phyloP scores from a whole-genome alignment of 2,888 invertebrate genomes.

The Pristionchus exspectatus region DNA sequence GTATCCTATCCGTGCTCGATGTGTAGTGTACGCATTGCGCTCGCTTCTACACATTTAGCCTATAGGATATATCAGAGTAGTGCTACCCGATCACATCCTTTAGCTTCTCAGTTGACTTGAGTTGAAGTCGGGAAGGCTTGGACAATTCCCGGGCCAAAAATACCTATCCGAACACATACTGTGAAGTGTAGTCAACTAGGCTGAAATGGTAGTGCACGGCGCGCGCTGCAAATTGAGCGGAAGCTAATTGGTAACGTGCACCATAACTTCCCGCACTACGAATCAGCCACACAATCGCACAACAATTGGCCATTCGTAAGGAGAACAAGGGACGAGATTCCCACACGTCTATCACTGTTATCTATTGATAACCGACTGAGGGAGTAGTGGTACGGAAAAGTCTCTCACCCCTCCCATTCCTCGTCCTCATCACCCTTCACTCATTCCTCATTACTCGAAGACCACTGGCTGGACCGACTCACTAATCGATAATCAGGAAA shows the following conservation, averaged over 20 bases:
- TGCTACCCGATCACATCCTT: background rate
- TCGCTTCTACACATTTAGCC: background rate
- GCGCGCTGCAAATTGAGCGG: background rate
- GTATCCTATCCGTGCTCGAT: background rate
- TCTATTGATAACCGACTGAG: constrained; percentile 27
- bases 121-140: too few relatives aligned
- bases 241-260: constrained; percentile 25
- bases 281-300: background rate
- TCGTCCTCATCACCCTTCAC: background rate
- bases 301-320: background rate
- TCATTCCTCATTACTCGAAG: background rate
- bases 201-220: constrained; percentile 1
- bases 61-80: background rate
- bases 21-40: background rate
- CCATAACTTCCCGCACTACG: background rate
- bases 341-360: constrained; percentile 11
- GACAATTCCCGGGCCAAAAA: background rate
- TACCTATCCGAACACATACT: background rate
- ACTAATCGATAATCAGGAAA: background rate
- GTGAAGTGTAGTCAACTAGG: background rate
- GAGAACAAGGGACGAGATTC: background rate
- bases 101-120: background rate
- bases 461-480: background rate
- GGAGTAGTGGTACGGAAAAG: constrained; percentile 3
- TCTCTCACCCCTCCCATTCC: background rate